Percentiles rank a stretch among this genome's conserved stretches.
Conservation (phyloP, 2,888 invertebrate species). For the Liopterus haemorrhoidalis region DNA sequence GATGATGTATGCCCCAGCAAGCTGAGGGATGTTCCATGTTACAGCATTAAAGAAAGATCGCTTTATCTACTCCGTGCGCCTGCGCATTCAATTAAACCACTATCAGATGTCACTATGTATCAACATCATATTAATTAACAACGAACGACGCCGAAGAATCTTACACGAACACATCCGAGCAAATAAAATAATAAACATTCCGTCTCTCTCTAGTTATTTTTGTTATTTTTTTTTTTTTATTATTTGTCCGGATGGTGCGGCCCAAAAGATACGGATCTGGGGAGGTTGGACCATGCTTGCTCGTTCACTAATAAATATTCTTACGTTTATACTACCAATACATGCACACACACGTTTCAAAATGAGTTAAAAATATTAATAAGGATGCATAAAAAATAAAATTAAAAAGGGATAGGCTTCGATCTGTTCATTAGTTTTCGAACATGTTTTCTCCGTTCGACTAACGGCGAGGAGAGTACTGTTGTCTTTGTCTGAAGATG, state of each 20-base stretch:
- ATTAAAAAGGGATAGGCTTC: constrained; percentile 39
- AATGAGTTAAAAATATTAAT: constrained; percentile 42
- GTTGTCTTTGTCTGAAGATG: constrained; percentile 16
- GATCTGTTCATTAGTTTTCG: constrained; percentile 36
- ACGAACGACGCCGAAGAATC: constrained; percentile 22
- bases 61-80: constrained; percentile 19
- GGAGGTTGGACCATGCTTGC: background rate
- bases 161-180: constrained; percentile 8
- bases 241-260: background rate
- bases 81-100: constrained; percentile 21
- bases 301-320: background rate
- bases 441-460: constrained; percentile 6
- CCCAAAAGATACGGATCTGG: background rate
- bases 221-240: background rate
- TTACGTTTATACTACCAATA: background rate
- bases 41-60: too few relatives aligned
- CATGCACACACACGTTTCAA: constrained; percentile 18
- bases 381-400: constrained; percentile 39
- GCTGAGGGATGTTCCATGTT: too few relatives aligned
- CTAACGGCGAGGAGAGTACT: background rate
- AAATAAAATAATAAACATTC: constrained; percentile 4
- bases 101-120: constrained; percentile 34
- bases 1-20: too few relatives aligned
- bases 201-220: too few relatives aligned
- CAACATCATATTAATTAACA: constrained; percentile 37